Percentiles rank a stretch among this genome's conserved stretches.
Evolutionary conservation across 2,113 vertebrate species (phyloP).

Genomic region (Urocynchramus pylzowi): DNA sequence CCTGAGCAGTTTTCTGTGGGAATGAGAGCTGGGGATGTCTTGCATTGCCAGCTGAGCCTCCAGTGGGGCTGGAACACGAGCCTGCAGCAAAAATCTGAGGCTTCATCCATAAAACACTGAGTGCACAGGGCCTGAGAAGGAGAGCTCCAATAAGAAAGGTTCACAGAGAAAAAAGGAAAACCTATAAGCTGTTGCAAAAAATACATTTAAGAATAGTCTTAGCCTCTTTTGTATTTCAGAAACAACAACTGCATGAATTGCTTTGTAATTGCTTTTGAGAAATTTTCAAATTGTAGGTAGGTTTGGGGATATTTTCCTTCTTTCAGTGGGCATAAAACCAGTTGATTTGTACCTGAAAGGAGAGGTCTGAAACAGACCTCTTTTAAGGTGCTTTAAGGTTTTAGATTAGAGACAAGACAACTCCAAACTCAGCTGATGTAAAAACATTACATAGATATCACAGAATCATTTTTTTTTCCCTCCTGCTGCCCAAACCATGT

Average conservation of each 20-base stretch:
- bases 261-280: not conserved
- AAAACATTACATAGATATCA: accelerated
- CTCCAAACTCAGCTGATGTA: not conserved
- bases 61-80: not conserved
- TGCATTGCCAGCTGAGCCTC: not conserved
- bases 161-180: not conserved
- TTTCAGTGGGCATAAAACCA: not conserved
- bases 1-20: not conserved
- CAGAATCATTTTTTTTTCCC: not conserved
- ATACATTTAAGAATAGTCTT: not conserved
- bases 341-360: not conserved
- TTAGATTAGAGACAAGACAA: not conserved
- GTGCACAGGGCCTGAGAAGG: not conserved
- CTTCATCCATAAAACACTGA: not conserved
- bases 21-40: not conserved
- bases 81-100: not conserved
- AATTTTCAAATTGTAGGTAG: not conserved
- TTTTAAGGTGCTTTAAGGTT: not conserved
- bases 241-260: not conserved
- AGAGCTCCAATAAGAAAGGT: not conserved
- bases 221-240: not conserved
- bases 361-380: not conserved
- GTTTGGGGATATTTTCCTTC: not conserved
- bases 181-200: not conserved
- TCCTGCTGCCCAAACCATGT: not conserved